Evolutionary conservation across 2,797 vertebrate species (phyloP), one percentile per base, ranked within the genome.

Genomic region (Astyanax mexicanus): DNA sequence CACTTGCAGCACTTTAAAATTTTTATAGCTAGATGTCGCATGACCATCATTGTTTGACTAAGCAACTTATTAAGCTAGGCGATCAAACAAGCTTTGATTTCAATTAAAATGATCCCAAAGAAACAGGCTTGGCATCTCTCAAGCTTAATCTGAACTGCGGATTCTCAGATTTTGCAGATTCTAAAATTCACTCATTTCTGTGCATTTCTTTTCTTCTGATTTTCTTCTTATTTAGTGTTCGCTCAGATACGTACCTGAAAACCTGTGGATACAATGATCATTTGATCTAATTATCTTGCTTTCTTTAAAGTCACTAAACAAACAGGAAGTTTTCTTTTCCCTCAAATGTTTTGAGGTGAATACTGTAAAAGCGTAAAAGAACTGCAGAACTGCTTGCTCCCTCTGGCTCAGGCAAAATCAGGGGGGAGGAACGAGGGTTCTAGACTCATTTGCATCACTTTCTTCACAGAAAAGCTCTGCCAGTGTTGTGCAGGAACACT

Each of bases 311-410:
- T 89, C 88, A 86, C 72, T 92, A 91, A 92, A n/a, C n/a, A 93
- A 92, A 92, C 93, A 92, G 94, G 96, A 96, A 93, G 91, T 85
- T 69, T 51, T 67, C 37, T 57, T 75, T 80, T 58, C 58, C 69
- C 83, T 90, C 90, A 93, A 94, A 93, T 91, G 92, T 93, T 93
- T 91, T 88, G 91, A 94, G 93, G 37, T 75, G 89, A 93, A 93
- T 92, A 92, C 93, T 94, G 95, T 93, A 91, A 90, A 91, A 92
- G 92, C 92, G 91, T 92, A 89, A 91, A 83, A 77, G 29, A 77
- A 78, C 66, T 0, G 82, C 89, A 77, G 29, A 77, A 78, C 66
- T 0, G 82, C 89, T 74, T 66, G 83, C 86, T 82, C 78, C 84
- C 81, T 90, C 90, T 89, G 92, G 90, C 92, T 85, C 84, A 79